Percentiles rank a stretch among this genome's conserved stretches.
These are phyloP conservation scores for Scolopax mira DNA, from an alignment of 2,113 vertebrate genomes.

Conservation along the genomic window DNA sequence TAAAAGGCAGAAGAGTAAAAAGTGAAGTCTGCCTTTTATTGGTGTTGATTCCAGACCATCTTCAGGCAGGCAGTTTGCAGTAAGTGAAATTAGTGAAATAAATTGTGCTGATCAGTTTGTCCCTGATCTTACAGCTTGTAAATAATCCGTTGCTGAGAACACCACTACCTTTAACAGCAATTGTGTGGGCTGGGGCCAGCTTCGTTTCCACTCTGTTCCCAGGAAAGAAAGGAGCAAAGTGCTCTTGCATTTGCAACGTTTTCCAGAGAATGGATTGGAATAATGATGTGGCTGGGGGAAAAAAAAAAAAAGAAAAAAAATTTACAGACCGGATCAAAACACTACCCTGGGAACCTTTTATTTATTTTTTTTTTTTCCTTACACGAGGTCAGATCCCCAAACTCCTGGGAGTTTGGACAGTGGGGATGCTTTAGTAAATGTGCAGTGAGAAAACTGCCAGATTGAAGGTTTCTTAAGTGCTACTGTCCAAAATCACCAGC, in stretches of 20 bases:
- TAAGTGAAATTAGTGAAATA: not conserved
- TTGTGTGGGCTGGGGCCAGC: not conserved
- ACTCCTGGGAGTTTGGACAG: constrained; percentile 46
- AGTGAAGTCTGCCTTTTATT: not conserved
- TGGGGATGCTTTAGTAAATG: constrained; percentile 64
- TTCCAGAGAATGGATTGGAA: not conserved
- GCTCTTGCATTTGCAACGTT: not conserved
- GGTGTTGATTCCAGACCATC: not conserved
- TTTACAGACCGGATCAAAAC: not conserved
- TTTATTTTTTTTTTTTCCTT: constrained; percentile 7
- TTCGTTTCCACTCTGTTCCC: not conserved
- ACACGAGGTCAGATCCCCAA: constrained; percentile 32
- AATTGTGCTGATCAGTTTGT: not conserved
- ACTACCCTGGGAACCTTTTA: not conserved
- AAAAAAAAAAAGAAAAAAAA: not conserved
- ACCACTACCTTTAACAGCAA: not conserved
- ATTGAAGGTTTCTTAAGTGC: constrained; percentile 73
- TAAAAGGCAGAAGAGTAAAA: not conserved
- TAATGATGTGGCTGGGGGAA: not conserved
- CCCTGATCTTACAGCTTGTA: not conserved
- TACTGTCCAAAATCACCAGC: constrained; percentile 73
- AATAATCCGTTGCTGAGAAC: not conserved
- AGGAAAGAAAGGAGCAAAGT: not conserved
- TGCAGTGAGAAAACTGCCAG: constrained; percentile 58
- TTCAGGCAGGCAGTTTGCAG: not conserved